Evolutionary conservation across 2,888 invertebrate genomes (phyloP), one percentile per base, ranked within the genome.

Genomic region (Xestoiulus laeticollis): DNA sequence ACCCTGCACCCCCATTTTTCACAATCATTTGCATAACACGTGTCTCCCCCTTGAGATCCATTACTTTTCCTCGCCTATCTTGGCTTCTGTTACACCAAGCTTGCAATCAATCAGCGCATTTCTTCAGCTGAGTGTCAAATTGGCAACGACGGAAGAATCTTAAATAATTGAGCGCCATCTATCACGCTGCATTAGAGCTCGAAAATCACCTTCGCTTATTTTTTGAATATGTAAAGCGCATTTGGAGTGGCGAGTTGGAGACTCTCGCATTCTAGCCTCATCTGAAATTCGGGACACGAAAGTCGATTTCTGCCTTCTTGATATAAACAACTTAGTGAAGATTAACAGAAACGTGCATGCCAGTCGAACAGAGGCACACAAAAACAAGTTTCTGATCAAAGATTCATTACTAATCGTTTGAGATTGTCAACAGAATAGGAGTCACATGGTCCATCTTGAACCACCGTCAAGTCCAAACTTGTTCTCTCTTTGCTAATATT

Each of bases 41-140:
- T 68, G 68, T 22, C 68, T 48, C 68, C 68, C 68, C 68, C 43
- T 43, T 26, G 68, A 68, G 68, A 68, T 68, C 19, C n/a, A 10
- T 26, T 26, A 26, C 68, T 68, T 22, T n/a, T 68, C 4, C 26
- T 68, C 26, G 53, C 53, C 53, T 59, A 59, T 48, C 48, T 38
- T 48, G 48, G 48, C 53, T 59, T 19, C n/a, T n/a, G 19, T n/a
- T 59, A n/a, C 22, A 59, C 53, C 53, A 59, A n/a, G 8, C 68
- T n/a, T 10, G 68, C 68, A 68, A 68, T 68, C 68, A 68, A 68
- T 68, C 68, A 68, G 26, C 68, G 68, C 68, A 68, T 68, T 68
- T 68, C 68, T 68, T 68, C 68, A 68, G 68, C 68, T 68, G 68
- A 68, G 26, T 68, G 68, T 68, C 68, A 68, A 68, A 68, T 68